phyloP scores from a whole-genome alignment of 2,797 vertebrate species.

The Australoheros facetus region DNA sequence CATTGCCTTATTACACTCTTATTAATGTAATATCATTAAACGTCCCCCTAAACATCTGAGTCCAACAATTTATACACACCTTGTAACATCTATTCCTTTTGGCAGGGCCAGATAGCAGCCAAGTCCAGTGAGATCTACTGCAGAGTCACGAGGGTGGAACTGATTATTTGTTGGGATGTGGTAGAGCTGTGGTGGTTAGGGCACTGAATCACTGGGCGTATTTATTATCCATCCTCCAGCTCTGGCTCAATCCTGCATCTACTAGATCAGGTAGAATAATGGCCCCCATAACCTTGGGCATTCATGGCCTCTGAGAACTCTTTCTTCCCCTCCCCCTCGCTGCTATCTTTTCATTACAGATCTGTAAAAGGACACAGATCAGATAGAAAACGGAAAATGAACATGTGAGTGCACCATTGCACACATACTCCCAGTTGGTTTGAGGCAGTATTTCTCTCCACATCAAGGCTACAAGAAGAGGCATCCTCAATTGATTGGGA shows the following conservation, averaged over 20 bases:
- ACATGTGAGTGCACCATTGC: constrained; percentile 12
- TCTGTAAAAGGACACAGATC: constrained; percentile 31
- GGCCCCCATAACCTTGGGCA: constrained; percentile 70
- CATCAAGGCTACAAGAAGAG: constrained; percentile 60
- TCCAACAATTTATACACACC: constrained; percentile 35
- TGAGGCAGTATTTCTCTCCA: constrained; percentile 53
- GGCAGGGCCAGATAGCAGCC: constrained; percentile 43
- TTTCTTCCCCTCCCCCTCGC: background rate
- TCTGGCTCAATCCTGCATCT: constrained; percentile 63
- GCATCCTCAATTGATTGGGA: constrained; percentile 68
- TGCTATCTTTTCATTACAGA: constrained; percentile 70
- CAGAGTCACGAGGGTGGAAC: constrained; percentile 30
- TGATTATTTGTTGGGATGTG: constrained; percentile 61
- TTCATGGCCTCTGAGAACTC: constrained; percentile 41
- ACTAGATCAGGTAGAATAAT: constrained; percentile 72
- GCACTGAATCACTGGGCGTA: constrained; percentile 61
- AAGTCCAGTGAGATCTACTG: constrained; percentile 54
- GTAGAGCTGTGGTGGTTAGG: constrained; percentile 3
- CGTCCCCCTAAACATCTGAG: constrained; percentile 60
- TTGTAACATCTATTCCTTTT: constrained; percentile 51
- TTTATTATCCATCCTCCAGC: constrained; percentile 69
- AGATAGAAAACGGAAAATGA: constrained; percentile 43
- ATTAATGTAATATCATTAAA: constrained; percentile 78
- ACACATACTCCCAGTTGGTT: constrained; percentile 34
- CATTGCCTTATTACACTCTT: constrained; percentile 66